Evolutionary conservation across 2,113 vertebrate species (phyloP).

Genomic region (Hydropotes inermis): DNA sequence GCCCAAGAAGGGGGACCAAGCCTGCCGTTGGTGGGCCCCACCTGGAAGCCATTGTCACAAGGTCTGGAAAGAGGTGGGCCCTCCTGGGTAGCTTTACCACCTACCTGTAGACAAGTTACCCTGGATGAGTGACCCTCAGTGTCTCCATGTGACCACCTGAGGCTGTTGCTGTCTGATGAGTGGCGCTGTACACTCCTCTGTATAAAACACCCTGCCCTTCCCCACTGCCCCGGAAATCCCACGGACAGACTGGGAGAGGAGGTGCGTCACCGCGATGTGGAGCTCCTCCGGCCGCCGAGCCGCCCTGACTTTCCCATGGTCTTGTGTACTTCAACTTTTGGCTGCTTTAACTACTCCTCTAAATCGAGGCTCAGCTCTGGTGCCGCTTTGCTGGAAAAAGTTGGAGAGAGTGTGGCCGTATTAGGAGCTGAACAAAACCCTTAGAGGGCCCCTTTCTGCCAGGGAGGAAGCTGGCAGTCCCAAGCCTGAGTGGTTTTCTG

Average conservation of each 20-base stretch:
- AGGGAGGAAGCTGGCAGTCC: neutral
- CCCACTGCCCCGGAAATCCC: neutral
- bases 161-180: neutral
- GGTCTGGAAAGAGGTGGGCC: neutral
- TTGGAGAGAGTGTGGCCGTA: neutral
- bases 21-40: neutral
- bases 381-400: neutral
- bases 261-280: neutral
- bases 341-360: neutral
- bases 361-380: neutral
- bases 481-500: neutral
- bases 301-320: neutral
- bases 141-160: neutral
- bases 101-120: neutral
- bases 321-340: neutral
- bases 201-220: neutral
- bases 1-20: neutral
- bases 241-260: neutral
- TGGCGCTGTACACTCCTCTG: neutral
- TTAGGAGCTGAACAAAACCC: neutral
- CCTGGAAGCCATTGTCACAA: neutral
- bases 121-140: neutral
- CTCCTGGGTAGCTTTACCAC: neutral
- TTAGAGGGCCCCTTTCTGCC: neutral
- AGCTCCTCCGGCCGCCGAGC: neutral